Base-by-base conservation (phyloP, 2,888 invertebrate genomes). In the Orchesella flavescens region DNA sequence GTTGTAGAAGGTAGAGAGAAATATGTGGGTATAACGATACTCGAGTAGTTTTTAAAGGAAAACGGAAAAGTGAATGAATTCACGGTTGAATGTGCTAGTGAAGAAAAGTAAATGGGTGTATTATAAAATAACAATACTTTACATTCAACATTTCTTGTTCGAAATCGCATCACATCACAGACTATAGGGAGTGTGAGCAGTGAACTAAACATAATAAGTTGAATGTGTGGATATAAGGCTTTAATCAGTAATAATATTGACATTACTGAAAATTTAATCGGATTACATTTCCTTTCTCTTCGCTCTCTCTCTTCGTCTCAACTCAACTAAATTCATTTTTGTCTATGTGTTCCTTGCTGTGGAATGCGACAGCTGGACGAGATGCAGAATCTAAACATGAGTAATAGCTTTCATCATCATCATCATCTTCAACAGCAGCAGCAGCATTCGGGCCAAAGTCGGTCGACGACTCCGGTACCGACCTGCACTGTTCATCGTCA, bases 401-500 rank as follows among this genome's bases (percentile, higher is more conserved):
- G 69, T 75, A 81, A 81, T 57, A 81, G 74, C 46, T 81, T 81
- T 68, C 80, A 80, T 59, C 74, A 55, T 17, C 65, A 43, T 55
- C 80, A 80, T 59, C 74, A 55, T 17, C 65, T 21, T 55, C 34
- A 65, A 9, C 76, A 76, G 44, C 66, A 21, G 15, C 71, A 59
- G 43, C 24, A 55, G 23, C n/a, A 65, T 66, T 10, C 44, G 23
- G 73, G 73, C 15, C 57, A 59, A 23, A 75, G 75, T 76, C 80
- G 84, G 59, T 84, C 84, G 23, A 81, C 81, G 57, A 81, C 84
- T 73, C 84, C 84, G 19, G 75, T 80, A 15, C 84, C 84, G 34
- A 81, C 23, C 17, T 74, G 81, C 55, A 75, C 81, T 43, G 65
- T 73, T 65, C 73, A 80, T 61, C 34, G 73, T 9, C 55, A 74